Conservation (phyloP, 1,140 invertebrate genomes). For the Drosophila parabipectinata region DNA sequence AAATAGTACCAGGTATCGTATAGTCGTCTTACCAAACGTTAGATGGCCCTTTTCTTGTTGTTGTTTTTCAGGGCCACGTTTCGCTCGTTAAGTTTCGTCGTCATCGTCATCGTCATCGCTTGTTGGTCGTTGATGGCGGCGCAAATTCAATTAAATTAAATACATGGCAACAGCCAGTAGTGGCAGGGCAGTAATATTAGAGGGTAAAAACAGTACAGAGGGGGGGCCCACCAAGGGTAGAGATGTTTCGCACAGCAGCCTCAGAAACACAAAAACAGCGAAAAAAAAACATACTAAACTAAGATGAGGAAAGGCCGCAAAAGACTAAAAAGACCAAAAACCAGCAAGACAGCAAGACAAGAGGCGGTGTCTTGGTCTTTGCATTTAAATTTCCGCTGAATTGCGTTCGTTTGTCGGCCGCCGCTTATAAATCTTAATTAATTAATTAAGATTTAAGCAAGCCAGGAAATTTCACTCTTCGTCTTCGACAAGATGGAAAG, state of each 20-base stretch:
- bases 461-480: slow-evolving; percentile 22
- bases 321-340: background rate
- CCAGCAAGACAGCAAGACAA: background rate
- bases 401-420: slow-evolving; percentile 48
- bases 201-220: background rate
- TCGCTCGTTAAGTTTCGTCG: slow-evolving; percentile 65
- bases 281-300: background rate
- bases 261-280: background rate
- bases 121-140: slow-evolving; percentile 48
- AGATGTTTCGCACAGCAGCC: slow-evolving; percentile 65
- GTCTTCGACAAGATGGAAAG: slow-evolving; percentile 26
- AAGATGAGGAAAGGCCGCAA: background rate
- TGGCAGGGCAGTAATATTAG: slow-evolving; percentile 8
- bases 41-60: slow-evolving; percentile 2
- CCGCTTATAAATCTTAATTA: slow-evolving; percentile 81
- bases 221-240: slow-evolving; percentile 10
- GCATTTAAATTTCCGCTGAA: slow-evolving; percentile 81
- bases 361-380: slow-evolving; percentile 52
- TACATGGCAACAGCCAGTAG: slow-evolving; percentile 64
- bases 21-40: background rate
- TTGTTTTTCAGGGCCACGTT: slow-evolving; percentile 16
- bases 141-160: slow-evolving; percentile 82
- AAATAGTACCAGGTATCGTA: background rate
- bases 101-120: slow-evolving; percentile 33
- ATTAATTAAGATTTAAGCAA: no score